These are phyloP conservation scores for Eospalax fontanierii DNA, from an alignment of 2,797 vertebrate genomes.

Conservation along the genomic window DNA sequence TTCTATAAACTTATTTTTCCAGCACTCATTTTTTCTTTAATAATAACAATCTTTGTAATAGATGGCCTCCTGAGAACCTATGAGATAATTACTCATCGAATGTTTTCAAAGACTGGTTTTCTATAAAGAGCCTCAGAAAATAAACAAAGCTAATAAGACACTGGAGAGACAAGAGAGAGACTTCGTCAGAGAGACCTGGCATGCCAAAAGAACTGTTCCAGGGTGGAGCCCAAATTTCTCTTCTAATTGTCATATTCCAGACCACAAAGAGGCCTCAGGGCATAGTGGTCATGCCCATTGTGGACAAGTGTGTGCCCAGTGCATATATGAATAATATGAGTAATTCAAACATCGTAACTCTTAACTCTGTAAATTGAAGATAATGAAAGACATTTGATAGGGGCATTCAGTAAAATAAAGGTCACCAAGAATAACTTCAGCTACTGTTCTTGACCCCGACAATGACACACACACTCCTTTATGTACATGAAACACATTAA, in stretches of 20 bases:
- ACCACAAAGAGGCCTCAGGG: too few relatives aligned
- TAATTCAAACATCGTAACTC: too few relatives aligned
- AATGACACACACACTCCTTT: too few relatives aligned
- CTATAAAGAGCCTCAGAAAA: background rate
- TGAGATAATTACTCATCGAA: background rate
- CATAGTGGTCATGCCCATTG: background rate
- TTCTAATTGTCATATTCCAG: background rate
- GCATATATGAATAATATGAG: too few relatives aligned
- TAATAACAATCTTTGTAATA: background rate
- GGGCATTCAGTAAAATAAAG: background rate
- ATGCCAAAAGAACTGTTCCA: background rate
- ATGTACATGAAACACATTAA: background rate
- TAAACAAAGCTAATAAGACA: conserved; percentile 29
- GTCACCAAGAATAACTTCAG: background rate
- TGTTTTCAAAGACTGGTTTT: conserved; percentile 35
- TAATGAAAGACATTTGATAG: background rate
- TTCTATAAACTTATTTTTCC: background rate
- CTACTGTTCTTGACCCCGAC: background rate
- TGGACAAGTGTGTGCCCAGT: rapidly evolving
- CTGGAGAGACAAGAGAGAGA: background rate
- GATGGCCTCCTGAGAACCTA: background rate
- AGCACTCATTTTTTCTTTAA: background rate
- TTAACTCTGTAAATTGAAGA: too few relatives aligned
- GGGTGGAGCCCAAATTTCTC: background rate
- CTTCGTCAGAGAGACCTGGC: background rate